Percentiles rank a stretch among this genome's conserved stretches.
These are phyloP conservation scores for Ectemnius cavifrons DNA, from an alignment of 2,888 invertebrate genomes.

Conservation along the genomic window DNA sequence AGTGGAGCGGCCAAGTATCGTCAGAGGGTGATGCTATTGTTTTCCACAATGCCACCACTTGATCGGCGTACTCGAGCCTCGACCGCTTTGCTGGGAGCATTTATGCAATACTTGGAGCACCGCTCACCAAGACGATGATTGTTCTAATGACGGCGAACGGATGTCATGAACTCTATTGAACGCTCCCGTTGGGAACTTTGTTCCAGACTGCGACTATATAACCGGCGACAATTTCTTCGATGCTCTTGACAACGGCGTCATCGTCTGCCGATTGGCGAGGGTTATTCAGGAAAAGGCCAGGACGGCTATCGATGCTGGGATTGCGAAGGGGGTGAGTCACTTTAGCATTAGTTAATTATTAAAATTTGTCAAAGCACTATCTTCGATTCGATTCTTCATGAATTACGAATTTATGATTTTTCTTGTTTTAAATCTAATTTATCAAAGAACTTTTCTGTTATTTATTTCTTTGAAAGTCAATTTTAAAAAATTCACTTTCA, in stretches of 20 bases:
- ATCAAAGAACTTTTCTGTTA: too few species aligned
- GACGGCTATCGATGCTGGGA: constrained; percentile 83
- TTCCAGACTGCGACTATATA: constrained; percentile 85
- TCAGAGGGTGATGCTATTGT: constrained; percentile 35
- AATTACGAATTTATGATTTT: too few species aligned
- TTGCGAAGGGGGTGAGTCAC: constrained; percentile 81
- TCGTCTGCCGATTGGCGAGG: constrained; percentile 89
- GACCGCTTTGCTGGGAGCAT: constrained; percentile 29
- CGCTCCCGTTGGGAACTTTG: too few species aligned
- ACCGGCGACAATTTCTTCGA: constrained; percentile 89
- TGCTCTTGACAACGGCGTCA: constrained; percentile 90
- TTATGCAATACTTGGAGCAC: constrained; percentile 17
- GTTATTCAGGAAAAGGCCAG: constrained; percentile 88
- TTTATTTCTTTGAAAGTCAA: too few species aligned
- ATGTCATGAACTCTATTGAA: not conserved
- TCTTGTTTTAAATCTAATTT: too few species aligned
- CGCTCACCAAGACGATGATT: constrained; percentile 5
- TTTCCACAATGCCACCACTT: constrained; percentile 46
- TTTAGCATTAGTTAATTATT: not conserved
- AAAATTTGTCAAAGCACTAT: not conserved
- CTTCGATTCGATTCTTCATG: not conserved
- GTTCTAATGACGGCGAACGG: not conserved
- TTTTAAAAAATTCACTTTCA: too few species aligned
- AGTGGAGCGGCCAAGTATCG: not conserved
- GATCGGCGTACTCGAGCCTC: constrained; percentile 25